A percentile compares a stretch with the other conserved stretches of the same genome.
Evolutionary conservation across 2,888 invertebrate genomes (phyloP).

Genomic region (Hyles lineata): DNA sequence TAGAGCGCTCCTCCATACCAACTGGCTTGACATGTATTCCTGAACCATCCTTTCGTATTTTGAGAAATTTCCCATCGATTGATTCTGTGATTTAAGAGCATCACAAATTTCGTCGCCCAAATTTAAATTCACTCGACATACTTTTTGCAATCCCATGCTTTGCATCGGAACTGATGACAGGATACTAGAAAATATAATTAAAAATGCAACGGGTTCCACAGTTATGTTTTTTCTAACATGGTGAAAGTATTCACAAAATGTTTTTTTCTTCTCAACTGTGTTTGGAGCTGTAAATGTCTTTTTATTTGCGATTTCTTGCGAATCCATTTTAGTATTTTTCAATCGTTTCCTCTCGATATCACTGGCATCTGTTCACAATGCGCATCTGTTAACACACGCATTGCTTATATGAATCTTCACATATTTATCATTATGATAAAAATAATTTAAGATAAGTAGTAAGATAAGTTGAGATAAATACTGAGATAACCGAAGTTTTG

Average conservation of each 20-base stretch:
- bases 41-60: no score
- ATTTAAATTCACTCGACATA: constrained; percentile 84
- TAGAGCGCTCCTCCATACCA: constrained; percentile 89
- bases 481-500: neutral
- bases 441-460: no score
- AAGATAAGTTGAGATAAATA: neutral
- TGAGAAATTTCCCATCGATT: constrained; percentile 77
- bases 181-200: constrained; percentile 24
- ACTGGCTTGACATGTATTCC: constrained; percentile 87
- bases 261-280: neutral
- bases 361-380: neutral
- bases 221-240: constrained; percentile 60
- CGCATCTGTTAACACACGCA: neutral
- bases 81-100: constrained; percentile 84
- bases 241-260: neutral
- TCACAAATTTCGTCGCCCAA: constrained; percentile 86
- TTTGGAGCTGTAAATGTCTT: neutral
- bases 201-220: constrained; percentile 80
- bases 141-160: constrained; percentile 36
- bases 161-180: constrained; percentile 81
- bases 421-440: neutral
- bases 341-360: neutral
- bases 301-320: neutral
- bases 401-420: neutral
- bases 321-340: neutral